Evolutionary conservation across 2,888 invertebrate species (phyloP).

Genomic region (Anoplius nigerrimus): DNA sequence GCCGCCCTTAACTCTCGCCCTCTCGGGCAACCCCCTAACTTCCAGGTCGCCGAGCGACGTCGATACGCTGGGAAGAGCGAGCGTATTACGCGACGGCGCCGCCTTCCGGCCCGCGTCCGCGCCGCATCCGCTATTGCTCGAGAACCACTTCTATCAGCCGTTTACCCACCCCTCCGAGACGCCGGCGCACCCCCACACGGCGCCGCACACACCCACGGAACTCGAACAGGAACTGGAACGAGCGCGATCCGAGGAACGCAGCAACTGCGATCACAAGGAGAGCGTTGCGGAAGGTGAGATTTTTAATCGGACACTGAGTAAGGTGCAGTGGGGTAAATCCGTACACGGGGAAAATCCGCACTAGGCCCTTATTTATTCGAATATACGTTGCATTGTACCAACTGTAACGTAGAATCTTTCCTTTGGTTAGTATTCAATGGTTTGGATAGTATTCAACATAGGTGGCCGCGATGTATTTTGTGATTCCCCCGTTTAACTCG

Average conservation of each 20-base stretch:
- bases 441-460: too few species aligned
- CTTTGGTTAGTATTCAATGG: too few species aligned
- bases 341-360: too few species aligned
- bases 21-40: constrained; percentile 17
- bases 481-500: too few species aligned
- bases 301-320: too few species aligned
- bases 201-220: constrained; percentile 71
- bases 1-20: too few species aligned
- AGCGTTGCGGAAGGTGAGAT: constrained; percentile 71
- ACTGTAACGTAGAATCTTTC: too few species aligned
- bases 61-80: constrained; percentile 77
- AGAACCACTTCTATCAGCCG: constrained; percentile 69
- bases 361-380: too few species aligned
- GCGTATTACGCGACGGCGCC: constrained; percentile 81
- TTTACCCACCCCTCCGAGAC: constrained; percentile 68
- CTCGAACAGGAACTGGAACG: constrained; percentile 70
- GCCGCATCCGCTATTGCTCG: constrained; percentile 78
- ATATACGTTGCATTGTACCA: too few species aligned
- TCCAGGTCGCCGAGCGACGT: constrained; percentile 70
- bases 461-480: too few species aligned
- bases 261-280: constrained; percentile 69
- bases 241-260: constrained; percentile 69
- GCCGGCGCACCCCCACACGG: constrained; percentile 66
- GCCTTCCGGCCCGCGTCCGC: constrained; percentile 78
- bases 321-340: too few species aligned